These are phyloP conservation scores for Liasis olivaceus DNA, from an alignment of 2,797 vertebrate species.

Conservation along the genomic window DNA sequence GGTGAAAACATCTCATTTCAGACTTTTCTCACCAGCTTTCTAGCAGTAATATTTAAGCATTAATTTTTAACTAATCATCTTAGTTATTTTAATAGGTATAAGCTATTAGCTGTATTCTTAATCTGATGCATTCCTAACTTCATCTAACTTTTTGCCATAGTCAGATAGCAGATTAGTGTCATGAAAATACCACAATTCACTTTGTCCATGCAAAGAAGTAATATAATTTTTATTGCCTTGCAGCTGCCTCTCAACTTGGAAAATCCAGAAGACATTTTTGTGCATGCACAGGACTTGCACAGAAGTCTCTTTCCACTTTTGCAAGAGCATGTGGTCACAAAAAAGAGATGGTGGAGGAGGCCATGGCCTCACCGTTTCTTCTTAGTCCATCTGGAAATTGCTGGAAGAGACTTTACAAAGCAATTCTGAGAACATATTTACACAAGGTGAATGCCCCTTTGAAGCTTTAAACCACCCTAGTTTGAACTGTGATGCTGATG, in stretches of 20 bases:
- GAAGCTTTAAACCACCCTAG: not conserved
- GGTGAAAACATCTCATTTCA: constrained; percentile 31
- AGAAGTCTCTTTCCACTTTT: too few relatives aligned
- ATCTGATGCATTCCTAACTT: not conserved
- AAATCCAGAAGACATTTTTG: not conserved
- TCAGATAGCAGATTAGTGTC: not conserved
- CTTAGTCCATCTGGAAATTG: not conserved
- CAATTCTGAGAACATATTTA: not conserved
- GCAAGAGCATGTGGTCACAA: not conserved
- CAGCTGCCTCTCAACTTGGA: not conserved
- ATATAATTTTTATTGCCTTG: not conserved
- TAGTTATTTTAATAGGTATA: constrained; percentile 3
- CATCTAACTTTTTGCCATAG: not conserved
- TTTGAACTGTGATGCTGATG: not conserved
- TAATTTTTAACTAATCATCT: constrained; percentile 1
- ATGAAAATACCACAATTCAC: not conserved
- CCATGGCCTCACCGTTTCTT: not conserved
- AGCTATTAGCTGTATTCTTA: not conserved
- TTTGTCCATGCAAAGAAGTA: not conserved
- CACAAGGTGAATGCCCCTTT: not conserved
- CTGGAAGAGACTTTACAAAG: not conserved
- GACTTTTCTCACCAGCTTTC: constrained; percentile 20
- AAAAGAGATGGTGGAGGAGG: not conserved
- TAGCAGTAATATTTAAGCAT: not conserved
- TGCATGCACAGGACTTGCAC: not conserved